A percentile compares a stretch with the other conserved stretches of the same genome.
Evolutionary conservation across 2,888 invertebrate genomes (phyloP).

Genomic region (Harpagoxenus sublaevis): DNA sequence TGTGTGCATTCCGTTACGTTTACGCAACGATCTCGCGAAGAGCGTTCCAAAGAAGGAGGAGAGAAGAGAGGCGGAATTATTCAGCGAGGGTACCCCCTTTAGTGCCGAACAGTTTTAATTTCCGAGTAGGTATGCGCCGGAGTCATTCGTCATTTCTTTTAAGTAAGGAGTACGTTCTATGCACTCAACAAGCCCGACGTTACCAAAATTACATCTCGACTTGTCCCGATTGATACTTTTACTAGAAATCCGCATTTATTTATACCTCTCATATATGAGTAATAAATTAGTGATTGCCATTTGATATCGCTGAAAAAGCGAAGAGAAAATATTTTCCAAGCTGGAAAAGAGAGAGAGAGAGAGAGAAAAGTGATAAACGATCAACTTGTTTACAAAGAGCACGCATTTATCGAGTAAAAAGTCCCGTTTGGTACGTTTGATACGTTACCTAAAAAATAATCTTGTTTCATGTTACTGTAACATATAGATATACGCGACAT

Average conservation of each 20-base stretch:
- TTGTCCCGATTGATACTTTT: not conserved
- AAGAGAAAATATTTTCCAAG: constrained; percentile 6
- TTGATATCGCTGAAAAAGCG: not conserved
- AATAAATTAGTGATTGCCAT: constrained; percentile 15
- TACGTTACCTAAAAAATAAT: not conserved
- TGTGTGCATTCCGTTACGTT: constrained; percentile 85
- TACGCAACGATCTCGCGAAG: constrained; percentile 77
- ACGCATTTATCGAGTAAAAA: constrained; percentile 4
- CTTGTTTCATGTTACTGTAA: not conserved
- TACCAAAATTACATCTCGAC: not conserved
- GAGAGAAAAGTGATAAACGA: constrained; percentile 8
- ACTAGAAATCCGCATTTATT: not conserved
- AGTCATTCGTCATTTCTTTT: constrained; percentile 34
- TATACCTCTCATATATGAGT: not conserved
- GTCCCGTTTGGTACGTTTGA: constrained; percentile 3
- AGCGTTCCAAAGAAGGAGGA: constrained; percentile 50
- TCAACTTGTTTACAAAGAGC: constrained; percentile 25
- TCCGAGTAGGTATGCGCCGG: constrained; percentile 60
- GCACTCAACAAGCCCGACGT: not conserved
- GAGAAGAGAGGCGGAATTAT: constrained; percentile 27
- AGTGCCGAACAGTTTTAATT: constrained; percentile 68
- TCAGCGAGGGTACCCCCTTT: constrained; percentile 28
- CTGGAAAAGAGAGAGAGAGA: not conserved
- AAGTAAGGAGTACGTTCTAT: not conserved
- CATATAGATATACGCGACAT: not conserved